Evolutionary conservation across 2,888 invertebrate genomes (phyloP).

Genomic region (Mythimna pallens): DNA sequence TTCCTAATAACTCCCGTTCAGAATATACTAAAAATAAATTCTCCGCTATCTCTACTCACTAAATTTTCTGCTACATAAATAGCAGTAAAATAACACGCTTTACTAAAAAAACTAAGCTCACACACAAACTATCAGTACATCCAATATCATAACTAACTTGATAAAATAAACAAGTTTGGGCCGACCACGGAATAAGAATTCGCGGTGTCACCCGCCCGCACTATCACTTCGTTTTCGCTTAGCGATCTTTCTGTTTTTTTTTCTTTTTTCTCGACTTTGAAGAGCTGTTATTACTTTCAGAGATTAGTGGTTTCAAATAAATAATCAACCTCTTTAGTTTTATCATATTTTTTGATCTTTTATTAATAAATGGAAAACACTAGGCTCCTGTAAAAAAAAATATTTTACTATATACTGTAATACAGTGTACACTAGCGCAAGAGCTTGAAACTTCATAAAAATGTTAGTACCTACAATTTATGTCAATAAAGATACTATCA

Average conservation of each 20-base stretch:
- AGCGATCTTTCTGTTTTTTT: neutral
- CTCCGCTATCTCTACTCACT: neutral
- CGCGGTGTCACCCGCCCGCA: too few relatives aligned
- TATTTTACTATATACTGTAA: too few relatives aligned
- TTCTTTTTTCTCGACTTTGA: neutral
- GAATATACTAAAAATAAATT: neutral
- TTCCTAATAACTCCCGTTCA: neutral
- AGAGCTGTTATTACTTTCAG: neutral
- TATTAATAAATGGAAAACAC: too few relatives aligned
- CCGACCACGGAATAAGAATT: neutral
- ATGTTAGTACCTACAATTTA: too few relatives aligned
- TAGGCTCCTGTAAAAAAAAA: too few relatives aligned
- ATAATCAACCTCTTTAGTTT: too few relatives aligned
- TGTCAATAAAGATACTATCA: too few relatives aligned
- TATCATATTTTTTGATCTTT: too few relatives aligned
- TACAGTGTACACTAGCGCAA: too few relatives aligned
- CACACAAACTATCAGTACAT: constrained; percentile 5
- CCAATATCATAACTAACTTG: constrained; percentile 31
- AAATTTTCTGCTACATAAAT: constrained; percentile 13
- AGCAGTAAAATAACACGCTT: neutral
- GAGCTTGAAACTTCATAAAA: too few relatives aligned
- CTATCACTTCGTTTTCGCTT: neutral
- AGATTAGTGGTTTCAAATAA: too few relatives aligned
- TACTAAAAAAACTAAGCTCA: constrained; percentile 10
- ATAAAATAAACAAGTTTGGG: constrained; percentile 25